Base-by-base conservation (phyloP, 30 jellyfish, hydroid and myxozoan genomes). In the Turritopsis dohrnii region DNA sequence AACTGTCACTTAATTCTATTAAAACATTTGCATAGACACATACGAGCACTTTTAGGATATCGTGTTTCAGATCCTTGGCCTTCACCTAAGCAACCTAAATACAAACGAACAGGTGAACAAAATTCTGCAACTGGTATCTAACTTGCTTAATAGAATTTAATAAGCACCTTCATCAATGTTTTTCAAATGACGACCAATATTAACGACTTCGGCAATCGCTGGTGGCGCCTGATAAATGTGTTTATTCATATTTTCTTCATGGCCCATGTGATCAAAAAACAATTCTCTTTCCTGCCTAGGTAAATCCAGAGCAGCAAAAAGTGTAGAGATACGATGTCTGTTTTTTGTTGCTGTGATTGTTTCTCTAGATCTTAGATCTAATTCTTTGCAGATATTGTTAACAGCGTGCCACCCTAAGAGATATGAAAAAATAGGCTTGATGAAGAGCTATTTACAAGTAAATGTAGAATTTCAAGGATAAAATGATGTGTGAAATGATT, bases 201-300 rank as follows among this genome's bases (percentile, higher is more conserved):
- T 66, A 1, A 66, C 28, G 17, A 66, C 29, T 66, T 66, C 76
- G 29, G 76, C 76, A 22, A 66, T 66, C 29, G 76, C 76, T 66
- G 76, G 76, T 22, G 76, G 76, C 28, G 76, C 76, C 29, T 66
- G 76, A 66, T 66, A 66, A n/a, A 66, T 25, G 29, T 66, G 28
- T 17, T 25, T 66, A 25, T 66, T 66, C 29, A 66, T 66, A 22
- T 66, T 25, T 25, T 66, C 76, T n/a, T 25, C 29, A 66, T 66
- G 76, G 16, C 76, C 76, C 76, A 66, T 66, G 76, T 66, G 76
- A 25, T 66, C 76, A 66, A 66, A 66, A 66, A 66, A 66, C 29
- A 22, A n/a, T 66, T 66, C 76, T 66, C 76, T 66, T 25, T 66
- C 76, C 76, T n/a, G 28, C 29, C 29, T 25, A n/a, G 76, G 76